Evolutionary conservation across 2,113 vertebrate genomes (phyloP), one percentile per base, ranked within the genome.

Genomic region (Haliaeetus leucogaster): DNA sequence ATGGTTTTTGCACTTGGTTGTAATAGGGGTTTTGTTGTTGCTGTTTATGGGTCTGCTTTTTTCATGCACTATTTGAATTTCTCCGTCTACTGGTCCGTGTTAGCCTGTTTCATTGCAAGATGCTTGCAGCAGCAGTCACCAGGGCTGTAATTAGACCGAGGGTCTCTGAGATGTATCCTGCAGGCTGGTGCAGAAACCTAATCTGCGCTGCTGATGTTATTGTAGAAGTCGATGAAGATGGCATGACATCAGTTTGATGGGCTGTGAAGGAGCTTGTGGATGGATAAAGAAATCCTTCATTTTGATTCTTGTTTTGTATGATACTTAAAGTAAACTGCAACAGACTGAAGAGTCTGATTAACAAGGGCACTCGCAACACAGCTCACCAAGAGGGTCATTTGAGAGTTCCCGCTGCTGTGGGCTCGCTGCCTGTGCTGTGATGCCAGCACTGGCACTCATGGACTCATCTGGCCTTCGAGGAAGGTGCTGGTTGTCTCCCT

Each of bases 231-330:
- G 2, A 4, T n/a, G 40, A 81, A 65, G 58, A 38, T 6, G 14
- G 30, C 27, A 3, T 11, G 15, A 20, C 30, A 42, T 29, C 0
- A 0, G 40, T 89, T 83, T 68, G 38, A 25, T 26, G 47, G 42
- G 36, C 63, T 55, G 38, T 56, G 63, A 63, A 56, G 53, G 40
- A 77, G 26, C 68, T 32, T 66, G 29, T 56, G 36, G 22, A 14
- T 43, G 10, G 55, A 38, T 45, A 62, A 87, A 62, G 63, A 87
- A 91, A 78, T 61, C 62, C 62, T 76, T 84, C 10, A 26, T 34
- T 40, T 65, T 74, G 3, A 34, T 62, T 87, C 23, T 27, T 61
- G n/a, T 18, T 89, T 56, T 83, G 22, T 29, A 2, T 23, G 45
- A 6, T n/a, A 16, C 21, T 79, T 34, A 34, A 66, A 52, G 58